phyloP scores from a whole-genome alignment of 2,113 vertebrate genomes.

The Scortum barcoo region DNA sequence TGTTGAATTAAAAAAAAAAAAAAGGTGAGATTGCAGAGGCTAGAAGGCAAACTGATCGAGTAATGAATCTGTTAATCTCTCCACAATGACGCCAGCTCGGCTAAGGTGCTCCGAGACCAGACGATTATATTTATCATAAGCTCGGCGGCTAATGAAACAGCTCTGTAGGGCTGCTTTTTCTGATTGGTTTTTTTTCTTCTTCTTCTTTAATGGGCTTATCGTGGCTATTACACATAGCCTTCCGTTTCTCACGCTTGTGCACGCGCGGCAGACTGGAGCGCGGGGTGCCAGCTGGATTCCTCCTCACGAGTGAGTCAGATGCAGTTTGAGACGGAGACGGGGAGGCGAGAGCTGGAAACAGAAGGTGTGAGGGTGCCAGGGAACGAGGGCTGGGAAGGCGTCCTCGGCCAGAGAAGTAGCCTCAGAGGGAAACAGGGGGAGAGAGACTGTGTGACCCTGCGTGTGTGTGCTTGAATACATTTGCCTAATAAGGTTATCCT shows the following conservation, averaged over 20 bases:
- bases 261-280: slow-evolving; percentile 57
- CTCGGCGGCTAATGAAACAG: slow-evolving; percentile 61
- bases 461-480: slow-evolving; percentile 38
- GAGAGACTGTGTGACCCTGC: neutral
- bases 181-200: too few species aligned
- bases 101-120: slow-evolving; percentile 53
- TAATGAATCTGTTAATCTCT: slow-evolving; percentile 39
- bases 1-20: neutral
- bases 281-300: slow-evolving; percentile 67
- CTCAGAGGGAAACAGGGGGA: neutral
- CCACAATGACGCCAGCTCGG: slow-evolving; percentile 35
- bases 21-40: neutral
- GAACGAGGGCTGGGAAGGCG: slow-evolving; percentile 35
- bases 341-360: slow-evolving; percentile 32
- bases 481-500: slow-evolving; percentile 50
- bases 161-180: neutral
- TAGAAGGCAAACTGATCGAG: neutral
- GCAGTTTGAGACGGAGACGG: slow-evolving; percentile 39
- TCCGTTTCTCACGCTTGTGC: slow-evolving; percentile 45
- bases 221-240: slow-evolving; percentile 27
- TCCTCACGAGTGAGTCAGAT: slow-evolving; percentile 67
- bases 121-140: slow-evolving; percentile 68
- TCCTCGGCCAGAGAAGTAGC: slow-evolving; percentile 25
- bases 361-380: slow-evolving; percentile 53
- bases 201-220: slow-evolving; percentile 60